Base-by-base conservation (phyloP, 2,888 invertebrate species). In the Thyatira batis region DNA sequence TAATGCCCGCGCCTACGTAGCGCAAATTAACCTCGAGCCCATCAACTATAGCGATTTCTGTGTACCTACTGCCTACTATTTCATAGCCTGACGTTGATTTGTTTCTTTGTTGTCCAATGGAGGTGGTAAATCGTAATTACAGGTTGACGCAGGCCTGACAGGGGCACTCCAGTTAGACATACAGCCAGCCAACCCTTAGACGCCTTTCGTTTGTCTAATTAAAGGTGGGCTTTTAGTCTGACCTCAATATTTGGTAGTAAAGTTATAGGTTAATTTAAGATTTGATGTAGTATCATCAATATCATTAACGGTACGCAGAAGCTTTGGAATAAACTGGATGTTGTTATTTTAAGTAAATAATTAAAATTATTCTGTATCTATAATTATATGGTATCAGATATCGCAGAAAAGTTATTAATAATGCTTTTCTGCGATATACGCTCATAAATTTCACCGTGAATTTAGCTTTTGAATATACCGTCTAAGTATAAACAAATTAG, bases 91-190 rank as follows among this genome's bases (percentile, higher is more conserved):
- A 75, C 71, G 70, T 72, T 76, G 74, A 79, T 78, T 80, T 78
- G 76, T 79, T 76, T 73, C 70, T 75, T 66, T 71, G 74, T 73
- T 72, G 74, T 71, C 69, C 71, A 71, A 73, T 72, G 62, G 69
- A 71, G 74, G 74, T 76, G 77, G 77, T 82, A 76, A 82, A 81
- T 82, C 69, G 77, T 78, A 79, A 82, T 83, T 84, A 82, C 76
- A 55, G 53, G 63, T 70, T 80, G 82, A 82, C 73, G 70, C 64
- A 78, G 80, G 82, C 75, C 75, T 73, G 79, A 76, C 80, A 62
- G 62, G 28, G 49, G 49, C 43, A 25, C 48, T 48, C 28, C 28
- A 48, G 39, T 17, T n/a, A 52, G 48, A 25, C 49, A 45, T 9
- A 13, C 20, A 21, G 50, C 30, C 20, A 21, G 50, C 30, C 50